A percentile compares a stretch with the other conserved stretches of the same genome.
Evolutionary conservation across 2,797 vertebrate species (phyloP).

Genomic region (Lepidocolaptes lacrymiger): DNA sequence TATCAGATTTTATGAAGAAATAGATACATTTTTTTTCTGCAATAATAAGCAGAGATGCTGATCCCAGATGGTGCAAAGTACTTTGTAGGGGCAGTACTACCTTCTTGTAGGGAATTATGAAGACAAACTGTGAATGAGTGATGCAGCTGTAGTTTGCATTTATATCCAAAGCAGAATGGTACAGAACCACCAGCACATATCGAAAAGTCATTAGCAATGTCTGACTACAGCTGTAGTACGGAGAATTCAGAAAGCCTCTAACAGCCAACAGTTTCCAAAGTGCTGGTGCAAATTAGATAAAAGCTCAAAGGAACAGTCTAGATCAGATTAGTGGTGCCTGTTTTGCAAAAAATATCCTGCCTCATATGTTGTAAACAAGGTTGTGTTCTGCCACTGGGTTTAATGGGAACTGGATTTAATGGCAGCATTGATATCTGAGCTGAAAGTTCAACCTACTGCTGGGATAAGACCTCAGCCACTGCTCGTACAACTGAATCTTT

Average conservation of each 20-base stretch:
- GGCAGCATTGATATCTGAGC: background rate
- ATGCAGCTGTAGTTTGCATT: background rate
- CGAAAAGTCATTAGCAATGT: background rate
- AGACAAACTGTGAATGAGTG: background rate
- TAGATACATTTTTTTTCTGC: background rate
- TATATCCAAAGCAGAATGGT: background rate
- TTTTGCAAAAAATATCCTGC: background rate
- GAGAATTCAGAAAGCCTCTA: background rate
- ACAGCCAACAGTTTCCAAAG: background rate
- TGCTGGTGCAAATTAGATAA: background rate
- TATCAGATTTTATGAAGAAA: background rate
- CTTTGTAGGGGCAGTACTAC: fast-evolving
- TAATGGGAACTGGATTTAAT: background rate
- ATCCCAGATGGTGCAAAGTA: background rate
- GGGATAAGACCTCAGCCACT: background rate
- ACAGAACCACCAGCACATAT: background rate
- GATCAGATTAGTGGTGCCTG: too few species aligned
- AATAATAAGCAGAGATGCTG: background rate
- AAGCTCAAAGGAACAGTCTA: background rate
- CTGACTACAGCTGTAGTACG: background rate
- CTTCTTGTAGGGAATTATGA: background rate
- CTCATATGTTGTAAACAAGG: background rate
- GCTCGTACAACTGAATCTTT: background rate
- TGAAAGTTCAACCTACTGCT: background rate
- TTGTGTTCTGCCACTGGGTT: background rate